These are phyloP conservation scores for Hemibagrus wyckioides DNA, from an alignment of 2,113 vertebrate species.

Conservation along the genomic window DNA sequence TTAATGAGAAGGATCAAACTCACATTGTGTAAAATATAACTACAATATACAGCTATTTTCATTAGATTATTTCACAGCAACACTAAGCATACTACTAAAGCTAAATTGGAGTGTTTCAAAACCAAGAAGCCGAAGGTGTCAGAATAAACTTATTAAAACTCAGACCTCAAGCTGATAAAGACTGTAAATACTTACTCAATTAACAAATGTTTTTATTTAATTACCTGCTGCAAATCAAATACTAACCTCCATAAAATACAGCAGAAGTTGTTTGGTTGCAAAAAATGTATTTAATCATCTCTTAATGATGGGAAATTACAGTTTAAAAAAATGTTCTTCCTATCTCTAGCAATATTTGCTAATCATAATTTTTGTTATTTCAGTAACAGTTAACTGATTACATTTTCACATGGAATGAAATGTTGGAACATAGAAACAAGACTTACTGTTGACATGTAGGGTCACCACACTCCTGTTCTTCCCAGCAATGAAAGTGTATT, in stretches of 20 bases:
- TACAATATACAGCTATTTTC: background rate
- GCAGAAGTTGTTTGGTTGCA: background rate
- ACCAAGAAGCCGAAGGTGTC: background rate
- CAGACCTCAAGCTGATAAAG: background rate
- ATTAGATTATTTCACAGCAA: background rate
- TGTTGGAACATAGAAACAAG: background rate
- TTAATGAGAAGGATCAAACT: background rate
- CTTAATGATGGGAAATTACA: background rate
- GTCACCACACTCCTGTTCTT: constrained; percentile 82
- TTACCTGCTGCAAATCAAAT: background rate
- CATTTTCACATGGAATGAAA: background rate
- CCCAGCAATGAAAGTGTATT: constrained; percentile 87
- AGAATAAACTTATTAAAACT: background rate
- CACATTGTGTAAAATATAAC: background rate
- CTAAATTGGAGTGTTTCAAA: background rate
- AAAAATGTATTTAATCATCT: background rate
- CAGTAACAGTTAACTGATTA: background rate
- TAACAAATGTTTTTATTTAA: too few species aligned
- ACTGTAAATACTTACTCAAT: too few species aligned
- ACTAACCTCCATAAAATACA: background rate
- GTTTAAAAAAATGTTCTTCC: background rate
- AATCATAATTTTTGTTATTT: background rate
- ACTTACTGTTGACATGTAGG: constrained; percentile 83
- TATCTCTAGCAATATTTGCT: background rate
- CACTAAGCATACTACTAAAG: background rate